phyloP scores from a whole-genome alignment of 2,888 invertebrate genomes.

The Agonum fuliginosum region DNA sequence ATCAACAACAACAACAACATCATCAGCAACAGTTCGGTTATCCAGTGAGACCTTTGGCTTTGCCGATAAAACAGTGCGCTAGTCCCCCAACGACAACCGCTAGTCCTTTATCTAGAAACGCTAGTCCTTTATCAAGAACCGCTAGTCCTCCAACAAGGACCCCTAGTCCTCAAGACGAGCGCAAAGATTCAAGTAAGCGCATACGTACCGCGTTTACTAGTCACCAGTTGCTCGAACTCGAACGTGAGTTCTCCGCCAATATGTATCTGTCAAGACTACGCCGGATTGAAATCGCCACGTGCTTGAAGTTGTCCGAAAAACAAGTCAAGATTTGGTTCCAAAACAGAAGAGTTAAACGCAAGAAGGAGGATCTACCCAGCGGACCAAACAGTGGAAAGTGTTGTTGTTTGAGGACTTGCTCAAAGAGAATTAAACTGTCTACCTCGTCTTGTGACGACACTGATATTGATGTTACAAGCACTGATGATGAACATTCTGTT shows the following conservation, averaged over 20 bases:
- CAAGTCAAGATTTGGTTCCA: slow-evolving; percentile 98
- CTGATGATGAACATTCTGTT: slow-evolving; percentile 66
- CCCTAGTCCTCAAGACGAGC: slow-evolving; percentile 74
- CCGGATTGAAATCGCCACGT: slow-evolving; percentile 94
- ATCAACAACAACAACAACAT: slow-evolving; percentile 73
- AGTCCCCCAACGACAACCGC: no score
- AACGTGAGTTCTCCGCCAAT: slow-evolving; percentile 91
- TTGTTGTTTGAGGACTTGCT: slow-evolving; percentile 74
- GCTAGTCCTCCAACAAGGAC: slow-evolving; percentile 78
- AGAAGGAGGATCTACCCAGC: slow-evolving; percentile 86
- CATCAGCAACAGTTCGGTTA: slow-evolving; percentile 72
- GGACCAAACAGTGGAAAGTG: slow-evolving; percentile 69
- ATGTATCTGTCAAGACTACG: slow-evolving; percentile 93
- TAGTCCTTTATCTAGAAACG: slow-evolving; percentile 60
- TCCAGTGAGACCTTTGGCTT: slow-evolving; percentile 68
- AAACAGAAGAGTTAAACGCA: slow-evolving; percentile 93
- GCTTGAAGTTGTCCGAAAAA: slow-evolving; percentile 91
- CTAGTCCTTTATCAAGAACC: slow-evolving; percentile 75
- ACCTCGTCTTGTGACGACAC: slow-evolving; percentile 69
- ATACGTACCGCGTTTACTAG: slow-evolving; percentile 96
- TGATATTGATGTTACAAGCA: slow-evolving; percentile 70
- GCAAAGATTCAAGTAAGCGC: slow-evolving; percentile 83
- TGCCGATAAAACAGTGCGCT: no score
- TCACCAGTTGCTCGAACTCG: slow-evolving; percentile 89
- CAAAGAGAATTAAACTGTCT: slow-evolving; percentile 64